A percentile compares a stretch with the other conserved stretches of the same genome.
Evolutionary conservation across 2,888 invertebrate genomes (phyloP).

Genomic region (Ornithoptera alexandrae): DNA sequence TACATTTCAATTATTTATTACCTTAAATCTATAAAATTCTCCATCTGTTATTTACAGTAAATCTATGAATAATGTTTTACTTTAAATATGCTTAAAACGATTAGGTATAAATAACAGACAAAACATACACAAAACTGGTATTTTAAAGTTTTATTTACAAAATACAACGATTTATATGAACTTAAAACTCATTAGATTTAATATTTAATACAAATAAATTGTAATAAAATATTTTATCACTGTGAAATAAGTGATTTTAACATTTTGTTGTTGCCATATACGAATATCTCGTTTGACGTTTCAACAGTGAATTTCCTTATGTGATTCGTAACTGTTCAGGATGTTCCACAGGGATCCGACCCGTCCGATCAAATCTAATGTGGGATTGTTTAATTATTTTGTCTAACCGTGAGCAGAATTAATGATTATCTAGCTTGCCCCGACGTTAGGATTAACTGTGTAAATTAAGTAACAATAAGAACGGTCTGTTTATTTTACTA

Average conservation of each 20-base stretch:
- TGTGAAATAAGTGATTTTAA: too few relatives aligned
- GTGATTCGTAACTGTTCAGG: slow-evolving; percentile 58
- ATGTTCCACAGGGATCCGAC: slow-evolving; percentile 52
- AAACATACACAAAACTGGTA: too few relatives aligned
- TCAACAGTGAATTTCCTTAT: slow-evolving; percentile 48
- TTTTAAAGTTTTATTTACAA: too few relatives aligned
- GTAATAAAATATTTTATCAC: too few relatives aligned
- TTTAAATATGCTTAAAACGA: too few relatives aligned
- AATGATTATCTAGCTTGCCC: slow-evolving; percentile 45
- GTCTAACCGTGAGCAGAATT: slow-evolving; percentile 69
- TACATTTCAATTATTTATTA: neutral
- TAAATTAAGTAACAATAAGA: slow-evolving; percentile 2
- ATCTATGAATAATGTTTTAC: too few relatives aligned
- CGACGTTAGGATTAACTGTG: slow-evolving; percentile 2
- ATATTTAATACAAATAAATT: too few relatives aligned
- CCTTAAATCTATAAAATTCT: too few relatives aligned
- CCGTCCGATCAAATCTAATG: slow-evolving; percentile 52
- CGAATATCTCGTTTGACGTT: slow-evolving; percentile 41
- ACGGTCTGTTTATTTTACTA: neutral
- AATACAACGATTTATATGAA: too few relatives aligned
- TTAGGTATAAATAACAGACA: too few relatives aligned
- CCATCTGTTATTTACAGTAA: too few relatives aligned
- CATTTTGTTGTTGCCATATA: slow-evolving; percentile 39
- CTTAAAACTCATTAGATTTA: too few relatives aligned
- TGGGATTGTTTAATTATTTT: slow-evolving; percentile 76